phyloP scores from a whole-genome alignment of 2,797 vertebrate genomes.

The Aplochiton taeniatus region DNA sequence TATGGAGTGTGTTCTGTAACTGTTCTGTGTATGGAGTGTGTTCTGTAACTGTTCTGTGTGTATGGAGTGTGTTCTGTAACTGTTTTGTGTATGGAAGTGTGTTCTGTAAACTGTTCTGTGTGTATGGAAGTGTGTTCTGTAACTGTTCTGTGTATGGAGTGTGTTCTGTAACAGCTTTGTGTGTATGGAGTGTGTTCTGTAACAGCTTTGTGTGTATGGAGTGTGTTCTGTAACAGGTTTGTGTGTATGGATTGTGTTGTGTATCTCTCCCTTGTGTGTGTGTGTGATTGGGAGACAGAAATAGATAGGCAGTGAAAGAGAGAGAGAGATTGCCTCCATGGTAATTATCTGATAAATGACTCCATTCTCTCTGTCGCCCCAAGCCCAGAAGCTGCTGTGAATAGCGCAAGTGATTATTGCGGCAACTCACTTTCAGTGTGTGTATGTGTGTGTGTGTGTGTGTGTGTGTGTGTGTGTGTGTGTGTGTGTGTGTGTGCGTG shows the following conservation, averaged over 20 bases:
- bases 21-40: constrained; percentile 40
- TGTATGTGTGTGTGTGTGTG: neutral
- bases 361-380: neutral
- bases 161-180: constrained; percentile 29
- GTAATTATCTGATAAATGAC: too few relatives aligned
- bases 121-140: constrained; percentile 3
- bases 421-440: neutral
- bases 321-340: too few relatives aligned
- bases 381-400: constrained; percentile 3
- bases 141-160: constrained; percentile 40
- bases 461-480: neutral
- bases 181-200: constrained; percentile 16
- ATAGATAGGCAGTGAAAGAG: too few relatives aligned
- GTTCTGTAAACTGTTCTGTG: constrained; percentile 50
- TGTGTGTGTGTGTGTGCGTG: neutral
- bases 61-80: neutral
- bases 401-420: neutral
- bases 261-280: constrained; percentile 34
- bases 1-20: neutral
- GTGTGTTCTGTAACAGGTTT: constrained; percentile 15
- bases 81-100: too few relatives aligned
- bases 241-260: constrained; percentile 36
- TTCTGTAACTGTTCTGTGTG: constrained; percentile 39
- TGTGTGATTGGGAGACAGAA: constrained; percentile 34
- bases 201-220: constrained; percentile 41